Conservation (phyloP, 2,888 invertebrate species). For the Lutraria lutraria region DNA sequence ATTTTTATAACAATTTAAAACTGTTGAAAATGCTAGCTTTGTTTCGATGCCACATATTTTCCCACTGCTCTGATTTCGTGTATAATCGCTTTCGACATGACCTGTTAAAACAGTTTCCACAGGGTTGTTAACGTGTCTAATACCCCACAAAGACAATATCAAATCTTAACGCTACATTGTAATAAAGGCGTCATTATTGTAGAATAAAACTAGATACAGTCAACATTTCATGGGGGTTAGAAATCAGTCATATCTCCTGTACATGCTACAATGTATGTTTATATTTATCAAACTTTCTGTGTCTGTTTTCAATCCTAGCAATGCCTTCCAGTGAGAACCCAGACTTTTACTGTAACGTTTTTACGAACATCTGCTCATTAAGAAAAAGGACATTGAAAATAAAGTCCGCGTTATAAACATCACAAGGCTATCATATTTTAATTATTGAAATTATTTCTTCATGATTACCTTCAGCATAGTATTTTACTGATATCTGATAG, state of each 20-base stretch:
- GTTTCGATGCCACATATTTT: too few species aligned
- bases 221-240: constrained; percentile 15
- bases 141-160: not conserved
- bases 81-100: too few species aligned
- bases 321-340: not conserved
- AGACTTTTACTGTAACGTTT: not conserved
- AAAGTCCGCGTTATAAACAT: not conserved
- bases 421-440: constrained; percentile 20
- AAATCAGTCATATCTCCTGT: not conserved
- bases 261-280: constrained; percentile 2
- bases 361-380: not conserved
- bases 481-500: not conserved
- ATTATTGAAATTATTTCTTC: not conserved
- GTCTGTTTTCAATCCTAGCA: not conserved
- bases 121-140: not conserved
- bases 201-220: constrained; percentile 3
- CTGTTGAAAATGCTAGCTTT: too few species aligned
- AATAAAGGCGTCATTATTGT: constrained; percentile 18
- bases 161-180: constrained; percentile 12
- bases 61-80: too few species aligned
- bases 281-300: constrained; percentile 5
- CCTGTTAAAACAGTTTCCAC: not conserved
- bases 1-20: too few species aligned
- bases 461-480: not conserved
- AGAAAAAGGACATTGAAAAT: constrained; percentile 17